Conservation (phyloP, 2,888 invertebrate genomes). For the Drosophila longiperda region DNA sequence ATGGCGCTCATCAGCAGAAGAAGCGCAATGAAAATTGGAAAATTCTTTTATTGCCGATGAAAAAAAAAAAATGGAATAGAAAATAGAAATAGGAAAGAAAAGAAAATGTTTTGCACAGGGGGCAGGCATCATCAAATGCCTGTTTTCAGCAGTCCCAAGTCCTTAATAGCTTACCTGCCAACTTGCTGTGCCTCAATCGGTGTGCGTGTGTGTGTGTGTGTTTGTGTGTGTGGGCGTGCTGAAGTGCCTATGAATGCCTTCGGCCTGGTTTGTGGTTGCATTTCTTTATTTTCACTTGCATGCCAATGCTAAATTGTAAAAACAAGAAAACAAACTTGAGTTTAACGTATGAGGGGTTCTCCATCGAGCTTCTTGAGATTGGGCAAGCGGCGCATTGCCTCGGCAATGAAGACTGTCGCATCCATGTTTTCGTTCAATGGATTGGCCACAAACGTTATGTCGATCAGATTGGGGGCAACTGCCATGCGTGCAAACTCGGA, state of each 20-base stretch:
- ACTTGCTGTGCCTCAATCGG: slow-evolving; percentile 9
- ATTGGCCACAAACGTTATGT: slow-evolving; percentile 93
- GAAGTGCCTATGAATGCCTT: not conserved
- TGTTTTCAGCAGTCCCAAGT: slow-evolving; percentile 18
- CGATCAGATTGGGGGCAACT: slow-evolving; percentile 90
- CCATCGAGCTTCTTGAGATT: slow-evolving; percentile 93
- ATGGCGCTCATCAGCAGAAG: slow-evolving; percentile 76
- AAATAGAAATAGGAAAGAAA: slow-evolving; percentile 38
- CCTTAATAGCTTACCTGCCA: slow-evolving; percentile 38
- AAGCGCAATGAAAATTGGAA: slow-evolving; percentile 74
- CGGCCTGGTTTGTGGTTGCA: slow-evolving; percentile 16
- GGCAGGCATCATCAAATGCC: slow-evolving; percentile 30
- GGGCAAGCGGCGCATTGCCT: slow-evolving; percentile 90
- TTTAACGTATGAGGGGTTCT: slow-evolving; percentile 84
- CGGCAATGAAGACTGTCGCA: slow-evolving; percentile 89
- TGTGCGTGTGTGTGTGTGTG: not conserved
- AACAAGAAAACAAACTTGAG: not conserved
- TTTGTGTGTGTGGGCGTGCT: slow-evolving; percentile 21
- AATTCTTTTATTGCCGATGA: slow-evolving; percentile 47
- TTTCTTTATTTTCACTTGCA: slow-evolving; percentile 43
- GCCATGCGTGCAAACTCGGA: slow-evolving; percentile 93
- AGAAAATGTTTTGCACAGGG: slow-evolving; percentile 49
- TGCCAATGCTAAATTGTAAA: not conserved
- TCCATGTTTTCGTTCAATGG: slow-evolving; percentile 91
- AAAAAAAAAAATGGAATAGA: slow-evolving; percentile 32